phyloP scores from a whole-genome alignment of 2,113 vertebrate species.

The Salvator merianae region DNA sequence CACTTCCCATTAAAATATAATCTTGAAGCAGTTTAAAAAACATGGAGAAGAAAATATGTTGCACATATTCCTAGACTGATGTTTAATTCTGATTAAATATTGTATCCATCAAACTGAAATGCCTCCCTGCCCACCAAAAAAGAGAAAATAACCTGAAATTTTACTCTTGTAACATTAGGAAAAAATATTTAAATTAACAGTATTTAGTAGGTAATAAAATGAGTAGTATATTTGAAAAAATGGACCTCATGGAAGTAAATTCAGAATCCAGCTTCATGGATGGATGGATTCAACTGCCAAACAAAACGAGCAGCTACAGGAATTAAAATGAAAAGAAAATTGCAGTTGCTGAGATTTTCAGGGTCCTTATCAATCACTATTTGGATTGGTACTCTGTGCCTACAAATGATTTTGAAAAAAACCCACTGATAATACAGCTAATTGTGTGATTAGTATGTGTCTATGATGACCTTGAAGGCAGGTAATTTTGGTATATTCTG shows the following conservation, averaged over 20 bases:
- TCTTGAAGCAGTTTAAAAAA: too few species aligned
- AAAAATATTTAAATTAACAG: neutral
- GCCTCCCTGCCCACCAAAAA: neutral
- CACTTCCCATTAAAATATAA: too few species aligned
- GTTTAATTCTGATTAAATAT: neutral
- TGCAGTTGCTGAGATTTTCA: neutral
- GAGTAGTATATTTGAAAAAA: neutral
- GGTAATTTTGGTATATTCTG: neutral
- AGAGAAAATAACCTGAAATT: neutral
- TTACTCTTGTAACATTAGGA: neutral
- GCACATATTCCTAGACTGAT: neutral
- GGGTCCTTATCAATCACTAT: neutral
- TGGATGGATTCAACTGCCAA: neutral
- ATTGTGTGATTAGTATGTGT: neutral
- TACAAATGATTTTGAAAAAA: neutral
- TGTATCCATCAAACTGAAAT: neutral
- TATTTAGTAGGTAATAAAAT: neutral
- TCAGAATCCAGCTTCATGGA: neutral
- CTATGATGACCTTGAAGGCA: neutral
- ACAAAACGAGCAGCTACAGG: neutral
- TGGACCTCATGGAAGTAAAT: neutral
- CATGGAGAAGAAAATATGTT: neutral
- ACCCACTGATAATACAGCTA: neutral
- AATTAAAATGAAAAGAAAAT: neutral
- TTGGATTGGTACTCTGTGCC: neutral